phyloP scores from a whole-genome alignment of 23 tunicate genomes.

The Phallusia fumigata region DNA sequence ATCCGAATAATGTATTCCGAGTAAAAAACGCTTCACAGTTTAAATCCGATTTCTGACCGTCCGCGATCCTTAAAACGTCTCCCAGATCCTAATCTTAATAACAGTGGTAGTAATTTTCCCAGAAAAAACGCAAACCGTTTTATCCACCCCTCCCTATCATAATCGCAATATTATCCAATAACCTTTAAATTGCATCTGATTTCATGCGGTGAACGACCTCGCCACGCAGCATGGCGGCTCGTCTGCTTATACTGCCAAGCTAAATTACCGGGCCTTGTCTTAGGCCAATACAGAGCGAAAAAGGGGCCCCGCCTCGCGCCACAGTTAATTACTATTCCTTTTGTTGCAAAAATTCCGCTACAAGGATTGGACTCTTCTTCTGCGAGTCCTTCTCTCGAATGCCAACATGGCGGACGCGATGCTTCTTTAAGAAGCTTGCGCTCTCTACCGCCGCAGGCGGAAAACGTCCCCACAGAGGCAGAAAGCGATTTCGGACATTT shows the following conservation, averaged over 20 bases:
- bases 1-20: too few relatives aligned
- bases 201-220: not conserved
- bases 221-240: not conserved
- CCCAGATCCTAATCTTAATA: too few relatives aligned
- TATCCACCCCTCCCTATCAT: too few relatives aligned
- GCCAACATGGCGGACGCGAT: not conserved
- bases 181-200: slow-evolving; percentile 1
- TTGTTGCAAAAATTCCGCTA: not conserved
- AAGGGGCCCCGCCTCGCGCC: not conserved
- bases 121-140: too few relatives aligned
- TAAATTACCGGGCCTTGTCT: not conserved
- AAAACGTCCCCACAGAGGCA: too few relatives aligned
- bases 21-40: too few relatives aligned
- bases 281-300: not conserved
- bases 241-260: not conserved
- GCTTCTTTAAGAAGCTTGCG: not conserved
- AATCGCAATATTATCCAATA: not conserved
- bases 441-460: not conserved
- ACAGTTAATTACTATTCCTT: not conserved
- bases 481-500: too few relatives aligned
- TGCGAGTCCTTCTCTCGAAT: not conserved
- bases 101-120: too few relatives aligned
- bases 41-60: too few relatives aligned
- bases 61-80: too few relatives aligned
- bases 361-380: not conserved